These are phyloP conservation scores for Philopotamus ludificatus DNA, from an alignment of 1,140 invertebrate genomes.

Conservation along the genomic window DNA sequence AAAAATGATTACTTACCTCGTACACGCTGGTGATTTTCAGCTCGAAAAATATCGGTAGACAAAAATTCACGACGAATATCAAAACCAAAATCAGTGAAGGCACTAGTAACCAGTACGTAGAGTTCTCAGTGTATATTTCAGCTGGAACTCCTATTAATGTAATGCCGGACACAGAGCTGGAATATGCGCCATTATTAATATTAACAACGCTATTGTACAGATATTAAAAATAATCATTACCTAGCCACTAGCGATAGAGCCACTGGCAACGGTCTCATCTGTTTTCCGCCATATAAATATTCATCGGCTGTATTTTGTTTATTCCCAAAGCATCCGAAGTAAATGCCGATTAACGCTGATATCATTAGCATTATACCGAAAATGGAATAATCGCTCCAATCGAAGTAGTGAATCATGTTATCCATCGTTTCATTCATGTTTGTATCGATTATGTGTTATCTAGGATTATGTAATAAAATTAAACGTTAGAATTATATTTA, in stretches of 20 bases:
- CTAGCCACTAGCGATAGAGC: constrained; percentile 67
- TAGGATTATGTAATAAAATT: too few species aligned
- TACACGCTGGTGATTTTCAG: constrained; percentile 81
- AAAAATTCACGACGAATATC: constrained; percentile 62
- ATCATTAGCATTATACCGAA: constrained; percentile 61
- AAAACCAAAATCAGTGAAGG: constrained; percentile 65
- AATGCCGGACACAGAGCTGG: constrained; percentile 80
- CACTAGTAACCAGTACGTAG: constrained; percentile 27
- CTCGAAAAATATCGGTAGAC: constrained; percentile 79
- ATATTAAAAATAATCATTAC: too few species aligned
- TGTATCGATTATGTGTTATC: too few species aligned
- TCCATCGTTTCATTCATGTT: too few species aligned
- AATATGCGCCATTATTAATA: too few species aligned
- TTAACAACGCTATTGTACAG: too few species aligned
- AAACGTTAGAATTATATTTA: too few species aligned
- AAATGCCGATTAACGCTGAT: constrained; percentile 65
- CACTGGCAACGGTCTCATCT: constrained; percentile 65
- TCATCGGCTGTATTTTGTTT: constrained; percentile 60
- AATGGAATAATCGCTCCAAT: constrained; percentile 59
- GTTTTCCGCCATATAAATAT: constrained; percentile 62
- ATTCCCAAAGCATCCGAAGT: too few species aligned
- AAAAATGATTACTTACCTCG: too few species aligned
- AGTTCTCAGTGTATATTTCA: constrained; percentile 78
- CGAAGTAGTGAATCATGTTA: too few species aligned
- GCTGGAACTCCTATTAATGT: constrained; percentile 78